Conservation (phyloP, 1,140 invertebrate species). For the Zaprionus kolodkinae region DNA sequence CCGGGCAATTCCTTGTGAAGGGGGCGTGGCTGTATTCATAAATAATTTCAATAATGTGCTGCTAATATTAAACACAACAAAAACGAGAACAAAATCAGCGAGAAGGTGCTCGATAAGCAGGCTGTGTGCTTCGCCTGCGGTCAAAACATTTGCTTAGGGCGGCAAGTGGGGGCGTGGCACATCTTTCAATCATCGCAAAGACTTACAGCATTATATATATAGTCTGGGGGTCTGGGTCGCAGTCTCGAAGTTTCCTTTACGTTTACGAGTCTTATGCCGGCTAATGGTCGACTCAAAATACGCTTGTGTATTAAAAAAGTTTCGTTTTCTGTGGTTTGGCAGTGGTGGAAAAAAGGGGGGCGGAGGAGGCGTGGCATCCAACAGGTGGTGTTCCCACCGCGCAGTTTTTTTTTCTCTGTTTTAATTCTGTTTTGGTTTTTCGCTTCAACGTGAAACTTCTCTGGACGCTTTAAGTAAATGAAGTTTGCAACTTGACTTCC, state of each 20-base stretch:
- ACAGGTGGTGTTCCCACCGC: conserved; percentile 50
- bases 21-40: conserved; percentile 29
- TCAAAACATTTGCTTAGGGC: conserved; percentile 55
- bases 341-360: background rate
- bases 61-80: conserved; percentile 58
- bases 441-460: conserved; percentile 21
- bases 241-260: conserved; percentile 58
- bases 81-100: conserved; percentile 37
- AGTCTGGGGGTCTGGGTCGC: background rate
- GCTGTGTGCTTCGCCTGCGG: conserved; percentile 35
- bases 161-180: background rate
- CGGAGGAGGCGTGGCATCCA: conserved; percentile 31
- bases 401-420: background rate
- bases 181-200: conserved; percentile 67
- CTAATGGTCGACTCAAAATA: conserved; percentile 51
- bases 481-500: conserved; percentile 63
- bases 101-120: conserved; percentile 30
- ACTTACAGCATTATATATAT: conserved; percentile 25
- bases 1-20: conserved; percentile 35
- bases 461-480: conserved; percentile 50
- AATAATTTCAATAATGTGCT: conserved; percentile 78
- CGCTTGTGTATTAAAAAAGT: conserved; percentile 69
- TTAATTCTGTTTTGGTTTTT: conserved; percentile 28
- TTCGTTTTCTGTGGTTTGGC: conserved; percentile 21
- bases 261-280: conserved; percentile 55